Conservation (phyloP, 2,113 vertebrate species). For the Phalacrocorax pelagicus region DNA sequence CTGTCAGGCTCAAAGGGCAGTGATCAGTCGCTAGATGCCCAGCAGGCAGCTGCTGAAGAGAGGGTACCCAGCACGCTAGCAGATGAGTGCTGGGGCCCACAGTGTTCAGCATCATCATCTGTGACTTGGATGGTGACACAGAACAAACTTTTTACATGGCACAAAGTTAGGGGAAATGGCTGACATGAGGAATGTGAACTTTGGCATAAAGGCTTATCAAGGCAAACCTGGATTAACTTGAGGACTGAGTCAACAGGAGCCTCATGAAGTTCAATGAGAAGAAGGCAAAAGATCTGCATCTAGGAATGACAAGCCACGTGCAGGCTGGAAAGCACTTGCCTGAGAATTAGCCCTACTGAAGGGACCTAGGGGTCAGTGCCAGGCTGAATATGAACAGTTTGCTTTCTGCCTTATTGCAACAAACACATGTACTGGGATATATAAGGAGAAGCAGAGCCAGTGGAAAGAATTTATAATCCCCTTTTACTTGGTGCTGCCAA, state of each 20-base stretch:
- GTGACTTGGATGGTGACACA: background rate
- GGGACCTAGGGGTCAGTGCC: background rate
- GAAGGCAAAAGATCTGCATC: background rate
- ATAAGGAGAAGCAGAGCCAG: background rate
- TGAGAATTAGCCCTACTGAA: background rate
- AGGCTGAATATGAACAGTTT: background rate
- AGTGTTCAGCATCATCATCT: background rate
- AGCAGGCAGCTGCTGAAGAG: background rate
- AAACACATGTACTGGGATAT: background rate
- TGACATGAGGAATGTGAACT: background rate
- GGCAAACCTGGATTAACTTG: background rate
- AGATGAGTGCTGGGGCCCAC: fast-evolving
- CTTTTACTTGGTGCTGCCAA: background rate
- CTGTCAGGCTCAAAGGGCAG: background rate
- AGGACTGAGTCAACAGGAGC: background rate
- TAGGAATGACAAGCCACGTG: background rate
- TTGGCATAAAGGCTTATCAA: background rate
- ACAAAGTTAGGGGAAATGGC: background rate
- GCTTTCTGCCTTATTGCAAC: background rate
- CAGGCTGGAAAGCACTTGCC: background rate
- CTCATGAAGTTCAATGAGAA: background rate
- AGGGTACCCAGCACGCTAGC: background rate
- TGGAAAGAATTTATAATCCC: background rate
- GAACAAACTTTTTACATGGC: background rate
- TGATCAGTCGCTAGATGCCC: background rate